These are phyloP conservation scores for Hydraecia micacea DNA, from an alignment of 2,888 invertebrate species.

Conservation along the genomic window DNA sequence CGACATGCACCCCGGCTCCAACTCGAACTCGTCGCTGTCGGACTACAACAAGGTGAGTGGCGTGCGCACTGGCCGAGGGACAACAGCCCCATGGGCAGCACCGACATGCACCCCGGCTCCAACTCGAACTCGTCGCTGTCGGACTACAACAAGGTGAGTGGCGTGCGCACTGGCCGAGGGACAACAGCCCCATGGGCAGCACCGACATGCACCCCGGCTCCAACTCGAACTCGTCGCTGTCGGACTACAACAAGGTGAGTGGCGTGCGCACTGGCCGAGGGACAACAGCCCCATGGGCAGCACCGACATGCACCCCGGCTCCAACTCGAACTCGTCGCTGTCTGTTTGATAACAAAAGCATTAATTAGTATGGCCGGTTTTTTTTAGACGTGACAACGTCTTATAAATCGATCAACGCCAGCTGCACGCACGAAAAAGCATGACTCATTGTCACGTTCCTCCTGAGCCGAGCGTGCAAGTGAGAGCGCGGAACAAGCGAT, in stretches of 20 bases:
- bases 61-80: conserved; percentile 18
- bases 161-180: not conserved
- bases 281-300: conserved; percentile 63
- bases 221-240: conserved; percentile 75
- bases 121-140: conserved; percentile 76
- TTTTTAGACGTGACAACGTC: too few relatives aligned
- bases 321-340: conserved; percentile 75
- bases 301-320: conserved; percentile 69
- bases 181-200: conserved; percentile 63
- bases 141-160: conserved; percentile 82
- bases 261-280: not conserved
- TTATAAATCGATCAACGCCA: too few relatives aligned
- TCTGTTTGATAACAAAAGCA: conserved; percentile 46
- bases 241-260: conserved; percentile 83
- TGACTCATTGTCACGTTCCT: too few relatives aligned
- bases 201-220: conserved; percentile 69
- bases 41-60: conserved; percentile 82
- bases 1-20: conserved; percentile 69
- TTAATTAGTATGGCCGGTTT: too few relatives aligned
- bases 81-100: conserved; percentile 63
- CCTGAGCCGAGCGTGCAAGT: too few relatives aligned
- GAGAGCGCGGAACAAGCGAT: too few relatives aligned
- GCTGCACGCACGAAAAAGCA: too few relatives aligned
- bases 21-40: conserved; percentile 76
- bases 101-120: conserved; percentile 69